Conservation (phyloP, 2,113 vertebrate genomes). For the Butastur rufipennis region DNA sequence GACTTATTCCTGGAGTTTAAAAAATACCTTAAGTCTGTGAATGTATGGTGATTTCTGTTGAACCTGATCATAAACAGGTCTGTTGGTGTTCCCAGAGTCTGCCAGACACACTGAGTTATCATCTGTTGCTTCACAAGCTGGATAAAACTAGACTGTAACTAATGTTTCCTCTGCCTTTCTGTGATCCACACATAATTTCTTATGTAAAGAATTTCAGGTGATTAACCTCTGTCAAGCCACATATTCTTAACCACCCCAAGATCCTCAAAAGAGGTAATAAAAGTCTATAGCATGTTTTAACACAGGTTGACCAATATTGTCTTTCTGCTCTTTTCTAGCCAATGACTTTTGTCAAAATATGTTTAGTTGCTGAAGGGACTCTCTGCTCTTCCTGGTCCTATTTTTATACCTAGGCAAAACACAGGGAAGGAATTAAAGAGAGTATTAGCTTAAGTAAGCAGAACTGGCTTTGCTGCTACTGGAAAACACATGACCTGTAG, state of each 20-base stretch:
- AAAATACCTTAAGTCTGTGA: background rate
- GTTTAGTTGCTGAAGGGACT: background rate
- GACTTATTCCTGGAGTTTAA: background rate
- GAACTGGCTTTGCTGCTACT: constrained; percentile 29
- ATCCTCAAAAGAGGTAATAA: background rate
- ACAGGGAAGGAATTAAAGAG: constrained; percentile 8
- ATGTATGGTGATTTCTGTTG: background rate
- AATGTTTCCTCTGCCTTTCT: background rate
- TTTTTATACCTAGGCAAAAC: constrained; percentile 15
- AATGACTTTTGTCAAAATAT: background rate
- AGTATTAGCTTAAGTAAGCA: constrained; percentile 56
- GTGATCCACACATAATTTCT: background rate
- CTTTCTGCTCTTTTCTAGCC: background rate
- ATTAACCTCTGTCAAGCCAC: constrained; percentile 5
- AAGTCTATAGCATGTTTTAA: background rate
- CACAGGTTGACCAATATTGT: background rate
- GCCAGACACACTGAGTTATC: background rate
- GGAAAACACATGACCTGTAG: constrained; percentile 27
- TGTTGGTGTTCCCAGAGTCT: background rate
- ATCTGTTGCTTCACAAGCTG: background rate
- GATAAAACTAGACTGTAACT: background rate
- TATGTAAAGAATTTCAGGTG: background rate
- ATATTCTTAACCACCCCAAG: background rate
- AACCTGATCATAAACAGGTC: background rate
- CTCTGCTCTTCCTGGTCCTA: background rate